A percentile compares a stretch with the other conserved stretches of the same genome.
phyloP scores from a whole-genome alignment of 2,797 vertebrate genomes.

The Ctenopoma multispine region DNA sequence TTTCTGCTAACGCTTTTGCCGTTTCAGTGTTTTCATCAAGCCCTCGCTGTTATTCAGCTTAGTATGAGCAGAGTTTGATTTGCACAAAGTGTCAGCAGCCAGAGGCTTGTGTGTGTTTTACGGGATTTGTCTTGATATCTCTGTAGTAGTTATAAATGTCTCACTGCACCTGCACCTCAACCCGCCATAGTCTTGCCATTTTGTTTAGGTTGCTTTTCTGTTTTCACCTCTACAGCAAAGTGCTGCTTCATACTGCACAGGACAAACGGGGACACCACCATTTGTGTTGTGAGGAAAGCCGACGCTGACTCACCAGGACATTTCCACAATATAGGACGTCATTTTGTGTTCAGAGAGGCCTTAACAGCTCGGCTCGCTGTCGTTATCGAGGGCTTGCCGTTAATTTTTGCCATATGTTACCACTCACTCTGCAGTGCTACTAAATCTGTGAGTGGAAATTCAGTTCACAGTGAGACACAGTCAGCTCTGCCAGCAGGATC shows the following conservation, averaged over 20 bases:
- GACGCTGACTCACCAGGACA: slow-evolving; percentile 27
- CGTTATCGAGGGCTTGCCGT: slow-evolving; percentile 8
- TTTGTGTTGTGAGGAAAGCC: slow-evolving; percentile 18
- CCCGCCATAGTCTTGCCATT: slow-evolving; percentile 65
- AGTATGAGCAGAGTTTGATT: slow-evolving; percentile 70
- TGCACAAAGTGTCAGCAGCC: slow-evolving; percentile 71
- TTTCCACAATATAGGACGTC: slow-evolving; percentile 32
- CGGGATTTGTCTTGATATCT: slow-evolving; percentile 55
- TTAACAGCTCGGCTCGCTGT: no score
- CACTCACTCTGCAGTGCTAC: slow-evolving; percentile 35
- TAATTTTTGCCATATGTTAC: slow-evolving; percentile 35
- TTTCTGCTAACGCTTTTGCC: slow-evolving; percentile 48
- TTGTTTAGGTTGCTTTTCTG: slow-evolving; percentile 29
- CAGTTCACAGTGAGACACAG: slow-evolving; percentile 51
- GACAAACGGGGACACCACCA: slow-evolving; percentile 4
- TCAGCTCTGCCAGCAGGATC: slow-evolving; percentile 39
- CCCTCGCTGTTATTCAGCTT: slow-evolving; percentile 58
- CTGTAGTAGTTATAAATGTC: slow-evolving; percentile 34
- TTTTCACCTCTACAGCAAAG: slow-evolving; percentile 41
- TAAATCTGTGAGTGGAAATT: slow-evolving; percentile 52
- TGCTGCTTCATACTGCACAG: not conserved
- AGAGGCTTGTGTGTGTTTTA: slow-evolving; percentile 43
- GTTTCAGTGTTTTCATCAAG: slow-evolving; percentile 43
- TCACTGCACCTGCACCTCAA: slow-evolving; percentile 39
- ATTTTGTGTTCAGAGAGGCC: slow-evolving; percentile 26